Evolutionary conservation across 2,797 vertebrate genomes (phyloP), one percentile per base, ranked within the genome.

Genomic region (Enteromius viviparus): DNA sequence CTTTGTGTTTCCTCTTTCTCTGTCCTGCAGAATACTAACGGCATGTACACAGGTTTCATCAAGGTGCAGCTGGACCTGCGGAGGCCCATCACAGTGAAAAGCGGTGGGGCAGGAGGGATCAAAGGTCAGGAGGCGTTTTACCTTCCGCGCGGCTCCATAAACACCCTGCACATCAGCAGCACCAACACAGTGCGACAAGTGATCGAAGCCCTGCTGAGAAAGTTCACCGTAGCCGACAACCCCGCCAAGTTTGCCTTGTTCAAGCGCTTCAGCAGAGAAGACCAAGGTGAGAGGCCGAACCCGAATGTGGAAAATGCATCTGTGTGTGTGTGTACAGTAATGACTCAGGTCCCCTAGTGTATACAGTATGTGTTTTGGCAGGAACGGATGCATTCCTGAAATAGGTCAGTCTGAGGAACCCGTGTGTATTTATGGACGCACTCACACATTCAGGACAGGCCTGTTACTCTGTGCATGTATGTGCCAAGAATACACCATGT

Each of bases 121-220:
- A 71, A 88, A 69, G 83, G 45, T 60, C 91, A 95, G 85, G 94
- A 96, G 84, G 96, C 96, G 0, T 98, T 97, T 87, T 96, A 96
- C 92, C 90, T 97, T 91, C 96, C 97, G 0, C 89, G 90, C 0
- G 96, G 95, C 89, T 95, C 93, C 5, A 87, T 86, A 90, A 99
- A 98, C 89, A 98, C 96, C 0, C 96, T 99, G 26, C 98, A 99
- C 88, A 96, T 99, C 94, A 97, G 98, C 95, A 99, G 97, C 88
- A 93, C 90, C 51, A 97, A 98, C 89, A 99, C 97, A 0, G 97
- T 97, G 0, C 94, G 90, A 80, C 96, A 99, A 88, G 98, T 99
- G 64, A 98, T 99, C 0, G 93, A 96, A 88, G 98, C 98, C 74
- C 93, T 99, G 93, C 95, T 99, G 85, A 94, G 91, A 64, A 99